Base-by-base conservation (phyloP, 1,140 invertebrate species). In the Rhizoglyphus robini region DNA sequence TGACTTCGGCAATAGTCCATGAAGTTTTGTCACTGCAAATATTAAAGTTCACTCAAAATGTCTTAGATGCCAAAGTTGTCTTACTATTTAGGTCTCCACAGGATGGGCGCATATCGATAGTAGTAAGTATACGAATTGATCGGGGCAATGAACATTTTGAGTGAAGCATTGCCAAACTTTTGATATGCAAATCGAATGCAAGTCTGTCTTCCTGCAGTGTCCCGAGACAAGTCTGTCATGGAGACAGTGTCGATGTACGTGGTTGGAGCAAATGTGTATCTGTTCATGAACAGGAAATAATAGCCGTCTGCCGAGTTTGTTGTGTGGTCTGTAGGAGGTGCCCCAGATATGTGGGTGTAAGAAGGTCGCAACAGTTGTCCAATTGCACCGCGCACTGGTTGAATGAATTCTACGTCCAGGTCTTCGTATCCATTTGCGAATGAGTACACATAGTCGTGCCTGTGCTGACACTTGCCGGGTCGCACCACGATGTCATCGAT, bases 401-500 rank as follows among this genome's bases (percentile, higher is more conserved):
- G 58, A 2, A 60, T 60, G 8, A 34, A 29, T 46, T 60, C 58
- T 18, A 60, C 15, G 23, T 32, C 2, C n/a, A 60, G 15, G 58
- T 29, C 58, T n/a, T 60, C 58, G 13, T 34, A 8, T 3, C 58
- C 58, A 46, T 34, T 46, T 1, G 27, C 27, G 11, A 60, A 46
- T 32, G 58, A 34, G 27, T 60, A 60, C 1, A 2, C 29, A 27
- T 60, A 60, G 29, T 60, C 58, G 29, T 60, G 15, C 3, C 3
- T 3, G 29, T 60, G 58, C 29, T 34, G 1, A 46, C 58, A 60
- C 13, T 29, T 18, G n/a, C 58, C 58, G 3, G 58, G 58, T 46
- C 58, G 32, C 3, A 60, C 27, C 27, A 3, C 8, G 29, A 67
- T 67, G 38, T 67, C 59, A 41, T 69, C 68, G 13, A 69, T 59